Percentiles rank a stretch among this genome's conserved stretches.
These are phyloP conservation scores for Cryptosula pallasiana DNA, from an alignment of 2,888 invertebrate species.

Conservation along the genomic window DNA sequence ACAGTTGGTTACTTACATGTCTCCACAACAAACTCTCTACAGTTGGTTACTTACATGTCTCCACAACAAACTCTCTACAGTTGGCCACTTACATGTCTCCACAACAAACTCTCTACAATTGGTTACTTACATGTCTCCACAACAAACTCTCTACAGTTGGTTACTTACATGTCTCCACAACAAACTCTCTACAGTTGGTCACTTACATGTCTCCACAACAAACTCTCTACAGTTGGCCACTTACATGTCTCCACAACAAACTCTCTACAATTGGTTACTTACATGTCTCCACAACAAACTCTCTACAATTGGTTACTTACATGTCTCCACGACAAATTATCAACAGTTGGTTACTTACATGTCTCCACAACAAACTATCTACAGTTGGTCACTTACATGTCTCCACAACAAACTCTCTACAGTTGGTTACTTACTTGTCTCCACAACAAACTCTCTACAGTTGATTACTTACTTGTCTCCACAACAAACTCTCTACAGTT, in stretches of 20 bases:
- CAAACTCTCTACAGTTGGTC: conserved; percentile 28
- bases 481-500: no score
- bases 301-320: not conserved
- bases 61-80: not conserved
- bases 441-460: conserved; percentile 44
- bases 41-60: not conserved
- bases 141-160: not conserved
- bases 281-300: not conserved
- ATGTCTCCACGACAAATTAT: not conserved
- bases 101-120: not conserved
- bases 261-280: not conserved
- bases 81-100: not conserved
- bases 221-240: not conserved
- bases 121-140: not conserved
- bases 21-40: not conserved
- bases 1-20: not conserved
- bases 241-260: not conserved
- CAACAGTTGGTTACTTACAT: conserved; percentile 38
- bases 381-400: conserved; percentile 40
- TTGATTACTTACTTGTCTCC: conserved; percentile 38
- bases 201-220: not conserved
- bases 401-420: no score
- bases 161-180: conserved; percentile 42
- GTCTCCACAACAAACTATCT: conserved; percentile 42
- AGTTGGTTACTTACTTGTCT: conserved; percentile 37